Conservation (phyloP, 2,888 invertebrate genomes). For the Nomada ruficornis region DNA sequence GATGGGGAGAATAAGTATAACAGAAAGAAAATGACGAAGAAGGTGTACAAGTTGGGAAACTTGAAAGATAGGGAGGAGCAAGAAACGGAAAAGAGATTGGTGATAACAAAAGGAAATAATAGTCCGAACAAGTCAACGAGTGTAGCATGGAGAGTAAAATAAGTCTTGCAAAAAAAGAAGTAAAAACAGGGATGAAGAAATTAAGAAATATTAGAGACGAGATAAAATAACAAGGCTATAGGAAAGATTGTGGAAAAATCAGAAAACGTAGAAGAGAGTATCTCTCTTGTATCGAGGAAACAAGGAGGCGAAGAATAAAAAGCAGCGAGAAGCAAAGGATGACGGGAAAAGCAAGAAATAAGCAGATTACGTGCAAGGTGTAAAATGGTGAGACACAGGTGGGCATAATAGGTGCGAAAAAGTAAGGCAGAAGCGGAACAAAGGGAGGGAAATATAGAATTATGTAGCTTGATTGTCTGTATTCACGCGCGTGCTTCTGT, state of each 20-base stretch:
- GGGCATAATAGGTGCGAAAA: not conserved
- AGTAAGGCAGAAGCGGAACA: not conserved
- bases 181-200: no score
- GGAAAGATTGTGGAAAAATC: not conserved
- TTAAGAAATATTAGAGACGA: no score
- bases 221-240: not conserved
- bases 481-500: constrained; percentile 11
- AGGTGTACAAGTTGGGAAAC: not conserved
- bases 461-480: constrained; percentile 2
- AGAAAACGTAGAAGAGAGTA: not conserved
- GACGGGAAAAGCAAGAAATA: not conserved
- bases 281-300: not conserved
- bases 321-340: no score
- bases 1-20: no score
- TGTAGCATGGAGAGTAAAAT: no score
- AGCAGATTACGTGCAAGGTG: not conserved
- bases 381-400: not conserved
- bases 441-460: not conserved
- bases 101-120: no score
- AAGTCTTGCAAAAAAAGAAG: no score
- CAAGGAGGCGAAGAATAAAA: not conserved
- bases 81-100: no score
- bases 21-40: no score
- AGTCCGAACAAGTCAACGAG: no score
- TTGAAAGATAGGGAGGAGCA: not conserved